Base-by-base conservation (phyloP, 1,140 invertebrate species). In the Nasonia giraulti region DNA sequence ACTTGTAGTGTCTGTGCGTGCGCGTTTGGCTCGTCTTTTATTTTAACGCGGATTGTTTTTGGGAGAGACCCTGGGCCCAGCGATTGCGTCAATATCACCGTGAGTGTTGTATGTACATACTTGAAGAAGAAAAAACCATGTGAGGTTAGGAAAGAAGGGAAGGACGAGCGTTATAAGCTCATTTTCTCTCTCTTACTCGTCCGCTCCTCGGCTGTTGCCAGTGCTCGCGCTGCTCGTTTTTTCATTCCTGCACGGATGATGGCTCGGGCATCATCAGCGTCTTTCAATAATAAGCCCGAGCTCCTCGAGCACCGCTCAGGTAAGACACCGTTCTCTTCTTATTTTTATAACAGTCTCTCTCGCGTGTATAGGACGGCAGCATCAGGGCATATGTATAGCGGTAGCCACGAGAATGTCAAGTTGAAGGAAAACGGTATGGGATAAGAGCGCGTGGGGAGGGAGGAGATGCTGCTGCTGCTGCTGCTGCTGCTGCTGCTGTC, bases 361-460 rank as follows among this genome's bases (percentile, higher is more conserved):
- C 6, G 17, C 37, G 37, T 17, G 33, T 37, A 20, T 37, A 33
- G 33, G 69, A 33, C 4, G 14, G 0, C 17, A 66, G 62, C 62
- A n/a, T 20, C 62, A 37, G 12, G 55, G 20, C 33, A 11, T 17
- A 31, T 0, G 11, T 31, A 80, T 73, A 10, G 23, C 23, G 37
- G 14, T 47, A 44, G 71, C 6, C 79, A 14, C 10, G 75, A 12
- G 37, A 80, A 80, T 84, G 83, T 80, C 69, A 84, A 84, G 83
- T 84, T 80, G 69, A 80, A 50, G 76, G 68, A 31, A 44, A 50
- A 73, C 44, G 33, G 11, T 73, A 47, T n/a, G 37, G 40, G 68
- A 50, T 20, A 17, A 12, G 66, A 31, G 68, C 27, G 23, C 62
- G 20, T 10, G 75, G 50, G 37, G 73, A 82, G 50, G 14, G 50